These are phyloP conservation scores for Caenorhabditis latens DNA, from an alignment of 1,140 invertebrate genomes.

Conservation along the genomic window DNA sequence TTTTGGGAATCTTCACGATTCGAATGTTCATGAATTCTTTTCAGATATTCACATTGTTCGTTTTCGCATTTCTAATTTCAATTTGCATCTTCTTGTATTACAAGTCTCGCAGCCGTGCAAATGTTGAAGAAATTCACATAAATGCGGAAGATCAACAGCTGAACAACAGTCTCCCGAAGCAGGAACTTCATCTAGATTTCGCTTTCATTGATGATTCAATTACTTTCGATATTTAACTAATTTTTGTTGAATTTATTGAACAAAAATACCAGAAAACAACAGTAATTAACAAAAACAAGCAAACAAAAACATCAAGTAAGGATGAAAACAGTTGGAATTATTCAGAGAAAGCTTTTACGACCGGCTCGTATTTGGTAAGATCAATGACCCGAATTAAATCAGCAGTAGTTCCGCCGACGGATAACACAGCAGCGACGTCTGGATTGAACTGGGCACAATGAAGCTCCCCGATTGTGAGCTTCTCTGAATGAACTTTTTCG, in stretches of 20 bases:
- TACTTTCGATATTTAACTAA: constrained; percentile 29
- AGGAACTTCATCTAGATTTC: not conserved
- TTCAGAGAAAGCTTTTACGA: constrained; percentile 58
- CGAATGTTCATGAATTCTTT: not conserved
- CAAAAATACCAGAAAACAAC: not conserved
- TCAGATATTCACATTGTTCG: not conserved
- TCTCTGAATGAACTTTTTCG: constrained; percentile 55
- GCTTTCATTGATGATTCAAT: constrained; percentile 32
- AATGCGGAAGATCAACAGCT: not conserved
- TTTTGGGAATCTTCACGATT: not conserved
- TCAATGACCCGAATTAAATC: constrained; percentile 64
- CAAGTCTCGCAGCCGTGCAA: not conserved
- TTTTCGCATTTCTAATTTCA: not conserved
- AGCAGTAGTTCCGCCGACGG: constrained; percentile 59
- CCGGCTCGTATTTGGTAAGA: constrained; percentile 59
- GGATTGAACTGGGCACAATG: constrained; percentile 62
- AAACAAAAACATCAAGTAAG: not conserved
- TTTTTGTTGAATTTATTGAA: not conserved
- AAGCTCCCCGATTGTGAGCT: constrained; percentile 61
- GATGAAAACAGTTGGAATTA: not conserved
- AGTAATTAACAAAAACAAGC: not conserved
- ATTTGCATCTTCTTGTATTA: not conserved
- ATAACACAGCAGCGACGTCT: constrained; percentile 57
- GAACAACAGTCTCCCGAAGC: not conserved
- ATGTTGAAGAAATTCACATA: not conserved